phyloP scores from a whole-genome alignment of 2,888 invertebrate genomes.

The Chrysotoxum bicinctum region DNA sequence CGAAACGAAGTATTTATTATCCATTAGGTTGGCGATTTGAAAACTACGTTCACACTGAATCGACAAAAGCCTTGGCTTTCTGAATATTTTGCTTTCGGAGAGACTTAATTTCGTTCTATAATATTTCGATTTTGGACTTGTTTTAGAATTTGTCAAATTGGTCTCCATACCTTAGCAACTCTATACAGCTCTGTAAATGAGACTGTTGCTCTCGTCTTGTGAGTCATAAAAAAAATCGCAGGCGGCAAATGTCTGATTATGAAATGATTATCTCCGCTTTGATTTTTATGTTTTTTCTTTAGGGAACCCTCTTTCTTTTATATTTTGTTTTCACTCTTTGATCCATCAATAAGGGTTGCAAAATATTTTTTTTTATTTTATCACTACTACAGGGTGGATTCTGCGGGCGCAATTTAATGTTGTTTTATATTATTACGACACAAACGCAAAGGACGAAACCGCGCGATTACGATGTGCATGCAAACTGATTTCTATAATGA shows the following conservation, averaged over 20 bases:
- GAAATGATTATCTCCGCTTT: conserved; percentile 51
- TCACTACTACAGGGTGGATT: conserved; percentile 47
- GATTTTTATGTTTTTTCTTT: conserved; percentile 23
- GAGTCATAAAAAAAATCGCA: conserved; percentile 50
- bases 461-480: conserved; percentile 37
- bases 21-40: neutral
- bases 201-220: conserved; percentile 5
- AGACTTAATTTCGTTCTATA: too few species aligned
- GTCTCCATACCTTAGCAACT: neutral
- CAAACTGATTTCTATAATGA: conserved; percentile 38
- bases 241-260: conserved; percentile 51
- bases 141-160: too few species aligned
- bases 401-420: conserved; percentile 13
- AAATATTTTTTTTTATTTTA: conserved; percentile 54
- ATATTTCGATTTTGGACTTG: too few species aligned
- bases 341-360: conserved; percentile 68
- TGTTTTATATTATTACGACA: conserved; percentile 28
- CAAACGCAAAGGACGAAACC: neutral
- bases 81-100: too few species aligned
- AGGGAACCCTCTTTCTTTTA: conserved; percentile 7
- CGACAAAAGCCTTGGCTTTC: too few species aligned
- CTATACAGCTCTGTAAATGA: neutral
- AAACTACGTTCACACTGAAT: too few species aligned
- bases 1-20: neutral
- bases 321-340: conserved; percentile 14